These are phyloP conservation scores for Tachuris rubrigastra DNA, from an alignment of 2,113 vertebrate species.

Conservation along the genomic window DNA sequence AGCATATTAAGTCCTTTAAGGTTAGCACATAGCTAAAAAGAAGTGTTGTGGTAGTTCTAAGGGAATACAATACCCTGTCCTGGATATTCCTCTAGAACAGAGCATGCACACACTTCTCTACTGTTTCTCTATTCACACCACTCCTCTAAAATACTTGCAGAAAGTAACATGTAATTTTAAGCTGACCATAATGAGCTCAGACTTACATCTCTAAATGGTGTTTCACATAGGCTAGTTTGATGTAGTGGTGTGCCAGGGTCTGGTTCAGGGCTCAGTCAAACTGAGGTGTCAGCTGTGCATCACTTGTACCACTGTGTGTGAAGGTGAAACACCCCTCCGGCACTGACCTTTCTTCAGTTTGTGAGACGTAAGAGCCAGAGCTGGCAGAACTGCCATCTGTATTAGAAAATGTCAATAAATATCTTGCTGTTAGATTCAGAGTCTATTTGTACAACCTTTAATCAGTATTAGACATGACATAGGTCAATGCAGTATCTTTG, in stretches of 20 bases:
- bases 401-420: slow-evolving; percentile 50
- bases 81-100: not conserved
- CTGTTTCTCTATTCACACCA: not conserved
- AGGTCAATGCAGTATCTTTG: slow-evolving; percentile 40
- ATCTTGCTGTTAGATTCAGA: slow-evolving; percentile 41
- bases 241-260: not conserved
- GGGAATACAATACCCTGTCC: not conserved
- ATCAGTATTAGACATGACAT: slow-evolving; percentile 44
- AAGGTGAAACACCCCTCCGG: not conserved
- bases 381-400: not conserved
- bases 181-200: not conserved
- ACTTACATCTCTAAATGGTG: not conserved
- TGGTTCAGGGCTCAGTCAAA: not conserved
- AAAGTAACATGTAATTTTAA: not conserved
- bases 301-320: not conserved
- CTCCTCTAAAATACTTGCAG: not conserved
- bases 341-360: slow-evolving; percentile 26
- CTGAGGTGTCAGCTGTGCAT: not conserved
- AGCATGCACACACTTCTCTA: not conserved
- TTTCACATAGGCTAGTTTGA: not conserved
- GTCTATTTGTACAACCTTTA: slow-evolving; percentile 52
- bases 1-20: not conserved
- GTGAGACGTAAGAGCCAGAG: not conserved
- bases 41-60: not conserved
- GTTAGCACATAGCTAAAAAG: not conserved